Evolutionary conservation across 2,888 invertebrate species (phyloP).

Genomic region (Glyphotaelius pellucidus): DNA sequence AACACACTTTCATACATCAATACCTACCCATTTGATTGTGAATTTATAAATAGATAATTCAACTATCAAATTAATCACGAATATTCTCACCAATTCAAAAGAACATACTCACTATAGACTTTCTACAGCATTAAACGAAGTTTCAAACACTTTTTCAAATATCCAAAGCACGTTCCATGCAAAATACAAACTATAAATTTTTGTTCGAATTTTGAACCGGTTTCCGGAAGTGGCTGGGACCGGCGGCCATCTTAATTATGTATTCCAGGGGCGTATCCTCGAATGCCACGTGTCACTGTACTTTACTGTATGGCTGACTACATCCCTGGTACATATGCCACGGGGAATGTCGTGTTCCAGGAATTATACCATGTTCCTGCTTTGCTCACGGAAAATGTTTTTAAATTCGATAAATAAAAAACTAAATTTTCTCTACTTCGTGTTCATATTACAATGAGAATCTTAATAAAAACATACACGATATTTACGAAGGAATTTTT

Average conservation of each 20-base stretch:
- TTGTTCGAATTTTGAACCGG: constrained; percentile 37
- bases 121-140: not conserved
- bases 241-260: constrained; percentile 47
- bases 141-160: constrained; percentile 2
- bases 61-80: not conserved
- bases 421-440: not conserved
- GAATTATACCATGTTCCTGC: not conserved
- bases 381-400: not conserved
- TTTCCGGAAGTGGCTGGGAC: constrained; percentile 40
- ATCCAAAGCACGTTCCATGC: constrained; percentile 36
- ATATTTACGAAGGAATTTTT: too few species aligned
- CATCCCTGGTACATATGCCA: not conserved
- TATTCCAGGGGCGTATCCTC: constrained; percentile 30
- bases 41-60: not conserved
- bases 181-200: constrained; percentile 42
- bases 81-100: not conserved
- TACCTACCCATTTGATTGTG: too few species aligned
- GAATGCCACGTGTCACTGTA: constrained; percentile 44
- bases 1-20: too few species aligned
- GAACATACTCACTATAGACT: not conserved
- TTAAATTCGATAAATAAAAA: not conserved
- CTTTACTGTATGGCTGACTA: not conserved
- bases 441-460: not conserved
- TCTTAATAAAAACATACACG: too few species aligned
- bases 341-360: not conserved